Conservation (phyloP, 2,797 vertebrate species). For the Enteromius unitaeniatus region DNA sequence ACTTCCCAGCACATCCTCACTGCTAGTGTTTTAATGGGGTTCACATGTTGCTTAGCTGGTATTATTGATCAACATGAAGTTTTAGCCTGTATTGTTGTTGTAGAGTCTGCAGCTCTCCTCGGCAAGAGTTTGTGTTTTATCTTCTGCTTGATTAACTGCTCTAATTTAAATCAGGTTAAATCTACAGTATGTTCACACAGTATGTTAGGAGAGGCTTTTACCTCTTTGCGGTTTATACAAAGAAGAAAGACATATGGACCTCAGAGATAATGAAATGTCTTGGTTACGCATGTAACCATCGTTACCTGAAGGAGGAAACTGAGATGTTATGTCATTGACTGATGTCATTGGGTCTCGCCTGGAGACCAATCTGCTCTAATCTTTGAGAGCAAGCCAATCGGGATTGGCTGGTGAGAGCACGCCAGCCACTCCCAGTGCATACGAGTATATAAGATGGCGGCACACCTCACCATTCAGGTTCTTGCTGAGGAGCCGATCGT, state of each 20-base stretch:
- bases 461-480: too few relatives aligned
- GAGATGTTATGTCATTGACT: neutral
- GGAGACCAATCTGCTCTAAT: too few relatives aligned
- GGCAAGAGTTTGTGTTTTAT: neutral
- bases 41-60: neutral
- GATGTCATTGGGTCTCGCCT: too few relatives aligned
- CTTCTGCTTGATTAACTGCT: neutral
- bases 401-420: too few relatives aligned
- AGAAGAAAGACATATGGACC: neutral
- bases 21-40: conserved; percentile 6
- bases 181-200: neutral
- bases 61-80: conserved; percentile 9
- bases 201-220: neutral
- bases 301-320: too few relatives aligned
- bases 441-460: too few relatives aligned
- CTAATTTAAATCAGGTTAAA: conserved; percentile 1
- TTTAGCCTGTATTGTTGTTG: neutral
- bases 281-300: too few relatives aligned
- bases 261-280: neutral
- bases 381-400: too few relatives aligned
- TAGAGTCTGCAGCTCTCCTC: neutral
- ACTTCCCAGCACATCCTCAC: neutral
- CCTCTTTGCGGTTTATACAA: neutral
- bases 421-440: too few relatives aligned
- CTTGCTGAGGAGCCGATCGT: too few relatives aligned